Percentiles rank a stretch among this genome's conserved stretches.
Evolutionary conservation across 2,888 invertebrate species (phyloP).

Genomic region (Smittia sp.): DNA sequence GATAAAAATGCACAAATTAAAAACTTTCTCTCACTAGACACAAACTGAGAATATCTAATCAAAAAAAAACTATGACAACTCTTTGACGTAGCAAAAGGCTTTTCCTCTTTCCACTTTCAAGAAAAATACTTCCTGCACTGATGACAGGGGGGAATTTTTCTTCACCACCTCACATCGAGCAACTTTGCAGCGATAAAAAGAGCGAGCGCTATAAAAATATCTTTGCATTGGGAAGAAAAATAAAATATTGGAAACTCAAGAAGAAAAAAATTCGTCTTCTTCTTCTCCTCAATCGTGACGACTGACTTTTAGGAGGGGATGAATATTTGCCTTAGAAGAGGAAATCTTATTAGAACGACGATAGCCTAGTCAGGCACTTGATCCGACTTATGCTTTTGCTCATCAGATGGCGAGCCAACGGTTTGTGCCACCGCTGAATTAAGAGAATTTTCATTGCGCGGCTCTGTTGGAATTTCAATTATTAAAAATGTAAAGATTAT

Average conservation of each 20-base stretch:
- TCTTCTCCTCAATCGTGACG: too few species aligned
- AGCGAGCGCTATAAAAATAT: neutral
- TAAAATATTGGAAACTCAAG: neutral
- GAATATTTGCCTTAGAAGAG: too few species aligned
- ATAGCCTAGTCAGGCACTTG: too few species aligned
- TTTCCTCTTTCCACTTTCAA: constrained; percentile 7
- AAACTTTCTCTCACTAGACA: neutral
- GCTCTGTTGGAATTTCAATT: too few species aligned
- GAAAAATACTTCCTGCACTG: neutral
- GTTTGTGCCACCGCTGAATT: too few species aligned
- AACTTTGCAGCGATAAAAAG: neutral
- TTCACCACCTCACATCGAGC: constrained; percentile 15
- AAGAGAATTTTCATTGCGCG: too few species aligned
- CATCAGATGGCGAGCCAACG: too few species aligned
- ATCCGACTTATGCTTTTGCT: too few species aligned
- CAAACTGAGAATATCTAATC: neutral
- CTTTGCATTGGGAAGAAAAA: neutral
- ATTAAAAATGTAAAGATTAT: too few species aligned
- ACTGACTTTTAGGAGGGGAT: too few species aligned
- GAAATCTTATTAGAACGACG: too few species aligned
- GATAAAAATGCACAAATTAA: neutral
- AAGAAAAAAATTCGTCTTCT: neutral
- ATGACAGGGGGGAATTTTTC: neutral
- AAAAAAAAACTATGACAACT: neutral
- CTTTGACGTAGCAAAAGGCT: neutral